Evolutionary conservation across 2,888 invertebrate species (phyloP).

Genomic region (Caradrina clavipalpis): DNA sequence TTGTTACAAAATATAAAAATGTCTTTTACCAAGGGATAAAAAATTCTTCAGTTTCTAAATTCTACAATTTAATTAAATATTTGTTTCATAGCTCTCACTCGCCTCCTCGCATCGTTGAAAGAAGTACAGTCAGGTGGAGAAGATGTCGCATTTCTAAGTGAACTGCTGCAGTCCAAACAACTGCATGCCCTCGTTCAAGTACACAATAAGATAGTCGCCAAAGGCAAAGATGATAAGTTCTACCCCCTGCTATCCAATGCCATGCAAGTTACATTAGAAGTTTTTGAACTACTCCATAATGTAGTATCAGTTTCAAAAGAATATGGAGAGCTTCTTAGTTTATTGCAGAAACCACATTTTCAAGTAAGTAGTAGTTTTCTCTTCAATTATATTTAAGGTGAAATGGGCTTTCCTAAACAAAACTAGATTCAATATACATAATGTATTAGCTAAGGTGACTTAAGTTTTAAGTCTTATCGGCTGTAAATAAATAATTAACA

Average conservation of each 20-base stretch:
- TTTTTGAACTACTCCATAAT: constrained; percentile 93
- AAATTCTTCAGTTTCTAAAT: no score
- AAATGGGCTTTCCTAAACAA: neutral
- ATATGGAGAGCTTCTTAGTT: constrained; percentile 94
- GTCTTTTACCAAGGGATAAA: no score
- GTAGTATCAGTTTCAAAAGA: constrained; percentile 93
- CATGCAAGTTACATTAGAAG: constrained; percentile 95
- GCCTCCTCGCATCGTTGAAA: constrained; percentile 95
- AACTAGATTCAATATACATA: neutral
- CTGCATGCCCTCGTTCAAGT: constrained; percentile 97
- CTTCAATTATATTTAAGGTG: neutral
- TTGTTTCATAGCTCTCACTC: constrained; percentile 93
- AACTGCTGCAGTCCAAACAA: constrained; percentile 96
- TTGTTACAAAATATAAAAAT: no score
- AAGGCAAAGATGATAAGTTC: constrained; percentile 96
- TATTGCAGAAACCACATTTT: constrained; percentile 96
- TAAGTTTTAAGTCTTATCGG: no score
- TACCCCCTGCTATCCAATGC: constrained; percentile 96
- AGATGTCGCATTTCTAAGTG: constrained; percentile 96
- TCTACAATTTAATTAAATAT: constrained; percentile 1
- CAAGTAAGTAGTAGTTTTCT: constrained; percentile 91
- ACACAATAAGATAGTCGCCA: constrained; percentile 96
- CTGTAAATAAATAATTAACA: neutral
- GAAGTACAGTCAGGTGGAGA: constrained; percentile 96
- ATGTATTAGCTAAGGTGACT: no score